Evolutionary conservation across 1,140 invertebrate genomes (phyloP).

Genomic region (Sitophilus oryzae): DNA sequence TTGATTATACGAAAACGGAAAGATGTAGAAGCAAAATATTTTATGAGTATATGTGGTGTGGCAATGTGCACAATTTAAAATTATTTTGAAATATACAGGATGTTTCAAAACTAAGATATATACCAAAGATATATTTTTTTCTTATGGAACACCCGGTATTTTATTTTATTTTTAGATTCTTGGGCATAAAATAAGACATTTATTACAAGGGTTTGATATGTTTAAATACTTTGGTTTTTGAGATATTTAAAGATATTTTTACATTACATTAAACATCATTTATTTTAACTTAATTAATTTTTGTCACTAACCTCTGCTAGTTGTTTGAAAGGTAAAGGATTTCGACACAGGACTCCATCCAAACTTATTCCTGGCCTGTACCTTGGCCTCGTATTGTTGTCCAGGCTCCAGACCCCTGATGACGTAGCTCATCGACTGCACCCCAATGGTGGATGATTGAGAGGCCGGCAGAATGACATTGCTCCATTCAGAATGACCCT

Average conservation of each 20-base stretch:
- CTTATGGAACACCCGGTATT: too few species aligned
- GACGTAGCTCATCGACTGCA: conserved; percentile 56
- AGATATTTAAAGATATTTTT: too few species aligned
- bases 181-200: neutral
- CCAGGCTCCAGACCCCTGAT: conserved; percentile 53
- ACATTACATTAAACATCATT: neutral
- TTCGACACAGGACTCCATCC: conserved; percentile 57
- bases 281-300: neutral
- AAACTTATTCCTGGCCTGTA: conserved; percentile 58
- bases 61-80: too few species aligned
- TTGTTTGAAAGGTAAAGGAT: conserved; percentile 49
- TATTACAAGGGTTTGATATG: neutral
- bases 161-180: too few species aligned
- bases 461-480: conserved; percentile 54
- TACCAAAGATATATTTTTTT: too few species aligned
- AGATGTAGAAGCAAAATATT: too few species aligned
- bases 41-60: too few species aligned
- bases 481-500: conserved; percentile 51
- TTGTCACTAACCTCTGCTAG: conserved; percentile 37
- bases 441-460: conserved; percentile 36
- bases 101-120: too few species aligned
- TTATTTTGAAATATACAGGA: too few species aligned
- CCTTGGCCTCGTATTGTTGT: conserved; percentile 56
- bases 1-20: too few species aligned
- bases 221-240: too few species aligned